Percentiles rank a stretch among this genome's conserved stretches.
Evolutionary conservation across 2,888 invertebrate genomes (phyloP).

Genomic region (Plemyria rubiginata): DNA sequence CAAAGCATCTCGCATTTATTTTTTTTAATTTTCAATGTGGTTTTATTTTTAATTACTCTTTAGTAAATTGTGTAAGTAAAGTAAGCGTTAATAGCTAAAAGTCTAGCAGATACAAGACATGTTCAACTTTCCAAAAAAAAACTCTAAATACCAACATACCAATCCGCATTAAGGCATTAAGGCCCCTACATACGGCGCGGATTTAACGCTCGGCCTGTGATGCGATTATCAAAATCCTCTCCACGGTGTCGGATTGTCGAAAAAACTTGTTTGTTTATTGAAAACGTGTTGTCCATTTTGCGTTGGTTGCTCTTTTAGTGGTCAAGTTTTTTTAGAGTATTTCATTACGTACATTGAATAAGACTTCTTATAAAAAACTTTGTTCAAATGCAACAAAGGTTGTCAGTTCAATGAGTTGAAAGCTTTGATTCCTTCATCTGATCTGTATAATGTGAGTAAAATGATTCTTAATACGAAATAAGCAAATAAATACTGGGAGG

Average conservation of each 20-base stretch:
- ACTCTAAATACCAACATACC: conserved; percentile 8
- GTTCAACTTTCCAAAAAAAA: conserved; percentile 10
- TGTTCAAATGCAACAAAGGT: background rate
- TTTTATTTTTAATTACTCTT: no score
- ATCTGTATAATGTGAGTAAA: no score
- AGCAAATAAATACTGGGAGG: no score
- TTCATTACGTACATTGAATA: background rate
- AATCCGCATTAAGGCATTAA: conserved; percentile 38
- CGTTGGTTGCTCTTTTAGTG: conserved; percentile 28
- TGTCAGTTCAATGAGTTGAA: background rate
- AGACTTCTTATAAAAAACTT: background rate
- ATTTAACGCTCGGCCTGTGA: conserved; percentile 46
- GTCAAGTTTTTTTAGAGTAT: background rate
- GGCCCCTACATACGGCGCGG: conserved; percentile 40
- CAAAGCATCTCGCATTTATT: no score
- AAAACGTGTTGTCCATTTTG: conserved; percentile 36
- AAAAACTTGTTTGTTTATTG: conserved; percentile 47
- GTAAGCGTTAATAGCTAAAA: no score
- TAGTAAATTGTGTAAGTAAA: no score
- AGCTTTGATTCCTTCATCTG: background rate
- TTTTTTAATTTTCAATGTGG: no score
- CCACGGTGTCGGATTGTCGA: conserved; percentile 45
- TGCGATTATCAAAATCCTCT: conserved; percentile 47
- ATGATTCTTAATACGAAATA: no score
- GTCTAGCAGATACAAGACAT: no score